Base-by-base conservation (phyloP, 2,797 vertebrate genomes). In the Malurus leucopterus region DNA sequence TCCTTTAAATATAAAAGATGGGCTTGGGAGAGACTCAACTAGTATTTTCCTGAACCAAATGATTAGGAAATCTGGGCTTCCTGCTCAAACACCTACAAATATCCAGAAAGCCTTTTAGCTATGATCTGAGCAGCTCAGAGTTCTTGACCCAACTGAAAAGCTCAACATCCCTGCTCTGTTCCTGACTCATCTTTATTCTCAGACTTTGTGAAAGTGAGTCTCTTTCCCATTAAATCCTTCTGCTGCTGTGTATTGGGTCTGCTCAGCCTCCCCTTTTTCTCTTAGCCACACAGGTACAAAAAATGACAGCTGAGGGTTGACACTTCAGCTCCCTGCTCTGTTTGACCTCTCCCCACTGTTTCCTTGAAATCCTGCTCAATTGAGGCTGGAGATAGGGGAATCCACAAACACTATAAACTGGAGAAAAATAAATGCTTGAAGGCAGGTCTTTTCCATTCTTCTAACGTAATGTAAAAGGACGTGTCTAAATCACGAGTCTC, bases 121-220 rank as follows among this genome's bases (percentile, higher is more conserved):
- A 0, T 23, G 50, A 59, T 29, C 34, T 68, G 53, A 86, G 22
- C 34, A 59, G 27, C 74, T 78, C 70, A 24, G 3, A 84, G 57
- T 29, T 78, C 40, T 51, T 64, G 49, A 49, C 53, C 22, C 61
- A 88, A 0, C 34, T 76, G 53, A 83, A 86, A 30, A 75, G 47
- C 72, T 73, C 23, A 15, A 5, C 51, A 15, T 63, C 67, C 24
- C 86, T 71, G 36, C 40, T 49, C 6, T 3, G 16, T 57, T 5
- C 1, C 3, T 8, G 55, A 13, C 47, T 65, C 46, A 21, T 11
- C 62, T 50, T 61, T 13, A 30, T 29, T 21, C 53, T 61, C 36
- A 10, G 8, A 34, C 1, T 4, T 40, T 32, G 51, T 40, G 43
- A 8, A 67, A 50, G 16, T 0, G 0, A 27, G 18, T 64, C 20